Evolutionary conservation across 2,888 invertebrate species (phyloP), one percentile per base, ranked within the genome.

Genomic region (Campoplex nolae): DNA sequence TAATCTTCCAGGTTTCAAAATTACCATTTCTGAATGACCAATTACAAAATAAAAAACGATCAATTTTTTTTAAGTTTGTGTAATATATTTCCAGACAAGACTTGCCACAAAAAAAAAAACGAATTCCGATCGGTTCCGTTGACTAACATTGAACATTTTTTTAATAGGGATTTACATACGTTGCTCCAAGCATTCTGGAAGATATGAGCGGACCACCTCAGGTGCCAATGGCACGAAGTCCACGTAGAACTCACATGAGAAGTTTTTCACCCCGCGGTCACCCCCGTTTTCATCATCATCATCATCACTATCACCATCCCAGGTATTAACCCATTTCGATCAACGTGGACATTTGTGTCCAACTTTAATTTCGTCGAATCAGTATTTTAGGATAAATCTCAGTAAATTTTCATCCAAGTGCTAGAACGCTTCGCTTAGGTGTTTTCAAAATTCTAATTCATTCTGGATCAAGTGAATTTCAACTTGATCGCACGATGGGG

Each of bases 171-270:
- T 99, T 99, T 95, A 99, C 99, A 18, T 99, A 99, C 95, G 98
- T 99, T 89, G 99, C 99, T 32, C 99, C 99, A 73, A 99, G 99
- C 23, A 98, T 99, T 89, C 95, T 99, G 94, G 98, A 98, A 94
- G 97, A 98, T 92, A 97, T 98, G 95, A 97, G 97, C 95, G 95
- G 95, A 88, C 97, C 97, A 94, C 97, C 97, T 90, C 96, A 96
- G 87, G 96, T 98, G 89, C 96, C 97, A 88, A 97, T 97, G 75
- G 89, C 92, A 79, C 92, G 93, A n/a, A 92, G 92, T 71, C 93
- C 93, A 32, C 89, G 91, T 28, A 89, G 88, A 62, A 90, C 91
- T 67, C 89, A 91, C 74, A 89, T 92, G 84, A 91, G 93, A 18
- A 92, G 92, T 74, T 93, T 93, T 86, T 93, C 93, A 45, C 93